These are phyloP conservation scores for Argopecten irradians DNA, from an alignment of 1,140 invertebrate species.

Conservation along the genomic window DNA sequence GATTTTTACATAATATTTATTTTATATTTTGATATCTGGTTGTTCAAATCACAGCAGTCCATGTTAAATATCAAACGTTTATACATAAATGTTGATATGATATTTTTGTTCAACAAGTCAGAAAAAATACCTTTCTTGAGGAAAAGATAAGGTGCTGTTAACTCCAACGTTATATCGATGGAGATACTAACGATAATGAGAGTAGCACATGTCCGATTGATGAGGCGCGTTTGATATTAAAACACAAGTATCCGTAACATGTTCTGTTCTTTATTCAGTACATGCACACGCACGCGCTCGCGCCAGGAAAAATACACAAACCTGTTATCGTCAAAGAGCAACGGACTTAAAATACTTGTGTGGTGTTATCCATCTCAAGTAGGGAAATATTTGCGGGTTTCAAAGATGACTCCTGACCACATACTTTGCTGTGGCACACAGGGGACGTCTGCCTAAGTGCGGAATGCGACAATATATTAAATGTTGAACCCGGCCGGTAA, in stretches of 20 bases:
- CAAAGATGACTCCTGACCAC: background rate
- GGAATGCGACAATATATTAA: background rate
- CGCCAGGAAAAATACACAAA: background rate
- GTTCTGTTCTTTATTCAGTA: background rate
- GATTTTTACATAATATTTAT: background rate
- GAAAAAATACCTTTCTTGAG: background rate
- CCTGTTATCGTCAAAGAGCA: background rate
- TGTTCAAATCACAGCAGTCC: background rate
- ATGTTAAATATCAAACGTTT: background rate
- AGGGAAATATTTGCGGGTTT: background rate
- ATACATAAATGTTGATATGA: background rate
- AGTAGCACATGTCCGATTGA: background rate
- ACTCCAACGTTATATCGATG: background rate
- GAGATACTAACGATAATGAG: background rate
- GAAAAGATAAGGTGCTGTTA: background rate
- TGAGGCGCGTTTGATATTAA: background rate
- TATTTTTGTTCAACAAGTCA: background rate
- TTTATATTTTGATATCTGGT: background rate
- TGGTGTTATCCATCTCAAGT: background rate
- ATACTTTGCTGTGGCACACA: background rate
- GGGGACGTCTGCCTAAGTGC: background rate
- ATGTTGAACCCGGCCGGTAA: too few species aligned
- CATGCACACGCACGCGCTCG: background rate
- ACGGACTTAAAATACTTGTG: background rate
- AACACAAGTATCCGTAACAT: background rate